These are phyloP conservation scores for Amphiura filiformis DNA, from an alignment of 35 echinoderm and acorn worm species.

Conservation along the genomic window DNA sequence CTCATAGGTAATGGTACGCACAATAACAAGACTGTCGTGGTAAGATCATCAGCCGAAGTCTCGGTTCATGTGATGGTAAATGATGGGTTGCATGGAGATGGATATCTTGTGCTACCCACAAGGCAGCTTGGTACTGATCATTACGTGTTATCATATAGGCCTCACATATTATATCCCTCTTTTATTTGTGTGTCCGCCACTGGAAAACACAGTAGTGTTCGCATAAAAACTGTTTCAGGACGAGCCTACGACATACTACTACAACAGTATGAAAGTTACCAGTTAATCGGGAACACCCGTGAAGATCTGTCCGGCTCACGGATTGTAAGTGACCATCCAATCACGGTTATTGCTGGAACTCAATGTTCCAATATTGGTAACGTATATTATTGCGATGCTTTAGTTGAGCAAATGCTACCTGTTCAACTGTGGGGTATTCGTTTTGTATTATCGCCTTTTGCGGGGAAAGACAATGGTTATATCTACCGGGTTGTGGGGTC, in stretches of 20 bases:
- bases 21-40: neutral
- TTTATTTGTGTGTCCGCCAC: neutral
- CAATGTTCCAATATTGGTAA: neutral
- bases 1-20: neutral
- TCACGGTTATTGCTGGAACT: neutral
- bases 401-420: neutral
- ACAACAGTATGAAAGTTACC: neutral
- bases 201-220: neutral
- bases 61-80: neutral
- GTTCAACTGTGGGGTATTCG: neutral
- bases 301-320: neutral
- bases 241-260: neutral
- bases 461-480: neutral
- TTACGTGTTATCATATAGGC: neutral
- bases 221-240: neutral
- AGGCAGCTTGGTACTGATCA: neutral
- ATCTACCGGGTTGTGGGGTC: neutral
- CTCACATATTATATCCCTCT: neutral
- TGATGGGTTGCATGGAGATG: neutral
- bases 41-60: neutral
- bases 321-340: neutral
- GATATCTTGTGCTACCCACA: neutral
- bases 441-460: neutral
- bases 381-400: neutral
- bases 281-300: neutral